These are phyloP conservation scores for Mesocricetus auratus DNA, from an alignment of 2,113 vertebrate genomes.

Conservation along the genomic window DNA sequence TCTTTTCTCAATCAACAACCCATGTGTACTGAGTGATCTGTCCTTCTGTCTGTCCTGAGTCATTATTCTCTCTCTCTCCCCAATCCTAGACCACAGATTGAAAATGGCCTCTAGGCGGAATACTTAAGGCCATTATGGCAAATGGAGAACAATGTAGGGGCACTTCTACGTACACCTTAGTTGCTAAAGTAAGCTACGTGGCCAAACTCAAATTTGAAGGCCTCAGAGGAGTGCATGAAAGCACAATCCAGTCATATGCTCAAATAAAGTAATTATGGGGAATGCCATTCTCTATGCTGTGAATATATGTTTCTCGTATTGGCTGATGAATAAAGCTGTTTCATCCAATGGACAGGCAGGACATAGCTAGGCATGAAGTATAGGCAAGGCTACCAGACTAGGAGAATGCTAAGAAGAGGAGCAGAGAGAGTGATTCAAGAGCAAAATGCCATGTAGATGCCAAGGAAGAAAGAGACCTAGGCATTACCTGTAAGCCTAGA, in stretches of 20 bases:
- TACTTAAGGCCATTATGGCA: background rate
- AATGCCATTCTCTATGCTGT: too few species aligned
- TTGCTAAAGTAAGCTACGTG: background rate
- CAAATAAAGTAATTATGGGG: background rate
- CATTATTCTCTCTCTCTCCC: background rate
- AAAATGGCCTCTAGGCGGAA: background rate
- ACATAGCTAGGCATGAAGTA: too few species aligned
- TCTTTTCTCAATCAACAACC: background rate
- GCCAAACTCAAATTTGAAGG: background rate
- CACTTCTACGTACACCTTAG: background rate
- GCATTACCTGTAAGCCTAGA: too few species aligned
- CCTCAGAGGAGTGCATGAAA: background rate
- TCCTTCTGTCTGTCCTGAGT: background rate
- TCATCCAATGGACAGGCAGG: too few species aligned
- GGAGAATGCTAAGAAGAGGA: too few species aligned
- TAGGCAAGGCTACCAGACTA: too few species aligned
- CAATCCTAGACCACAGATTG: background rate
- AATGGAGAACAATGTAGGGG: background rate
- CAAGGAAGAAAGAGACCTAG: too few species aligned
- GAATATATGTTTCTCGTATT: too few species aligned
- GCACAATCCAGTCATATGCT: background rate
- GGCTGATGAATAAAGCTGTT: too few species aligned
- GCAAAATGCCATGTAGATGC: too few species aligned
- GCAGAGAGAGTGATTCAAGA: too few species aligned
- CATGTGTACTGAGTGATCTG: background rate